Evolutionary conservation across 2,797 vertebrate species (phyloP), one percentile per base, ranked within the genome.

Genomic region (Tiaroga cobitis): DNA sequence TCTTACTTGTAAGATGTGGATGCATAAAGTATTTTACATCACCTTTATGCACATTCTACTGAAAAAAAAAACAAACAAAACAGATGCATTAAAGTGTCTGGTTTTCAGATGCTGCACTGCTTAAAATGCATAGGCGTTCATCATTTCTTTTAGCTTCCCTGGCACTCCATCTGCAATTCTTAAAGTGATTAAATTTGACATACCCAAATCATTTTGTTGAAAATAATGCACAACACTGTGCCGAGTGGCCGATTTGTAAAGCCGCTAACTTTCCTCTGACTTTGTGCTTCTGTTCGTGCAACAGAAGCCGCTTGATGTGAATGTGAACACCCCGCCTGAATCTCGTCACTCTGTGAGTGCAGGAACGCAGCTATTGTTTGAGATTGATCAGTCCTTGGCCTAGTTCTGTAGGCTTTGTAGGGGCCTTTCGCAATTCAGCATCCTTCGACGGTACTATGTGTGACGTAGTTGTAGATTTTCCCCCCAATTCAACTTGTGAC

Each of bases 371-470:
- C 84, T 87, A 89, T 91, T 90, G 90, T 90, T 85, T 89, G 87
- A 87, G 93, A 92, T 19, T 81, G 90, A 93, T 92, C 88, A 83
- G 87, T 86, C 91, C 90, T 92, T 95, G 94, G 94, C 93, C 92
- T 91, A 93, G 92, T 94, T 95, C 93, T 91, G 83, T 0, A 41
- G 87, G 94, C 92, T 94, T 93, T 92, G 87, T 87, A 91, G 88
- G 89, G 67, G 91, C 89, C 91, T 92, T 86, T 91, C 74, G 74
- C 65, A 67, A 88, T 87, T 87, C 86, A 82, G 75, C 87, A 79
- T 85, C 70, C 84, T 80, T 63, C 43, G 74, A 13, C 34, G 29
- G 74, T 76, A 73, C 72, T 65, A 89, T 90, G 89, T 86, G 84
- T 85, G 89, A 87, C 89, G 90, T 88, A 91, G 92, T 81, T 86